These are phyloP conservation scores for Bagarius yarrelli DNA, from an alignment of 2,113 vertebrate genomes.

Conservation along the genomic window DNA sequence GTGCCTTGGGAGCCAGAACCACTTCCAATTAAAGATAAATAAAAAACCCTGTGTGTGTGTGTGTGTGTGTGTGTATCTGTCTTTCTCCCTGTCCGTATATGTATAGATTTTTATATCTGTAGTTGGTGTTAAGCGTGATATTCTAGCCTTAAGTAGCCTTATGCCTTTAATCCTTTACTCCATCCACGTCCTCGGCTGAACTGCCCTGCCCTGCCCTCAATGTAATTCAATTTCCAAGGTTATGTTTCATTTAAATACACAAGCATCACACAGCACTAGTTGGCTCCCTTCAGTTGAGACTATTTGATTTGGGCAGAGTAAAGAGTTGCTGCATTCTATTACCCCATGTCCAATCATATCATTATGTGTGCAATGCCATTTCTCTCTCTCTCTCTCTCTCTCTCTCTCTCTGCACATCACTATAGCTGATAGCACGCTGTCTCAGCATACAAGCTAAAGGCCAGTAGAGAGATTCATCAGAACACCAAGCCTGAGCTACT, in stretches of 20 bases:
- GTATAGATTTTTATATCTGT: background rate
- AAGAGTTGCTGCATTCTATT: conserved; percentile 34
- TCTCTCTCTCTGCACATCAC: background rate
- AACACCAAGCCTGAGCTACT: background rate
- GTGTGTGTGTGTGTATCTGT: background rate
- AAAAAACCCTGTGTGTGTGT: background rate
- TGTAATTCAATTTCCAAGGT: conserved; percentile 62
- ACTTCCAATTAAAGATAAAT: no score
- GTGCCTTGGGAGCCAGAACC: no score
- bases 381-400: background rate
- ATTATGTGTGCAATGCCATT: conserved; percentile 25
- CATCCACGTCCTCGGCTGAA: conserved; percentile 60
- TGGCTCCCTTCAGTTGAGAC: conserved; percentile 17
- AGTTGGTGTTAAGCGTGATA: background rate
- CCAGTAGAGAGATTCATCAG: conserved; percentile 5
- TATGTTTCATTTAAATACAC: conserved; percentile 59
- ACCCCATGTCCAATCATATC: conserved; percentile 43
- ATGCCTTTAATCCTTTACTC: conserved; percentile 57
- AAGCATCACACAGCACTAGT: conserved; percentile 22
- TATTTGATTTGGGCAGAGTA: conserved; percentile 43
- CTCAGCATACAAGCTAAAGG: conserved; percentile 5
- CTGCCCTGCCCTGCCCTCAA: conserved; percentile 50
- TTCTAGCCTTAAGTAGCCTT: conserved; percentile 53
- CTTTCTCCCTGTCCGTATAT: background rate
- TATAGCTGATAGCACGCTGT: conserved; percentile 18